Conservation (phyloP, 2,888 invertebrate species). For the Melitaea athalia region DNA sequence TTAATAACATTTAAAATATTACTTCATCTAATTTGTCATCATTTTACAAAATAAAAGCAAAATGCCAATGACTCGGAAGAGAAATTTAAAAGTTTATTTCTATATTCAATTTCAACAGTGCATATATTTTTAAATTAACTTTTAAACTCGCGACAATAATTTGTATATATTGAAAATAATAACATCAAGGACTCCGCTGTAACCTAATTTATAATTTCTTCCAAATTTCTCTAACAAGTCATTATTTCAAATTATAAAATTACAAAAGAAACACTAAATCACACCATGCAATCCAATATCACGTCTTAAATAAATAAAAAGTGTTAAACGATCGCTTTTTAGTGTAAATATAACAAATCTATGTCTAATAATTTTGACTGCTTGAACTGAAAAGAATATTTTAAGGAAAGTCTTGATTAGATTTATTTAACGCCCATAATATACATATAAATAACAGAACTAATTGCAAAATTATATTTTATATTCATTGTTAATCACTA, state of each 20-base stretch:
- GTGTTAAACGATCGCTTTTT: not conserved
- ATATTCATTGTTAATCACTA: too few species aligned
- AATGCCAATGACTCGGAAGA: slow-evolving; percentile 29
- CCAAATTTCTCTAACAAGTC: slow-evolving; percentile 27
- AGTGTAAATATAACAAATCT: slow-evolving; percentile 9
- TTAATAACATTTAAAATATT: slow-evolving; percentile 54
- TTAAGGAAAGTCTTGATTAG: not conserved
- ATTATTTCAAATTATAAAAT: slow-evolving; percentile 20
- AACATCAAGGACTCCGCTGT: not conserved
- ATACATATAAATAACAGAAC: not conserved
- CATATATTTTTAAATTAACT: not conserved
- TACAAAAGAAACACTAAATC: slow-evolving; percentile 8
- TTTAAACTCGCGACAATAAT: not conserved
- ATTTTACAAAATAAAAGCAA: slow-evolving; percentile 36
- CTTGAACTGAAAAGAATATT: not conserved
- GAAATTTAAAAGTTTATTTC: slow-evolving; percentile 17
- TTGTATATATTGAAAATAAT: not conserved
- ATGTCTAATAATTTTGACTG: slow-evolving; percentile 3
- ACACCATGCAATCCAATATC: slow-evolving; percentile 5
- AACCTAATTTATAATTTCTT: not conserved
- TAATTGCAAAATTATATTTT: not conserved
- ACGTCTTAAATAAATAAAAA: slow-evolving; percentile 5
- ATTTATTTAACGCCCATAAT: not conserved
- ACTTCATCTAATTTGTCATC: slow-evolving; percentile 51
- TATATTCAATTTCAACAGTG: not conserved